These are phyloP conservation scores for Hippocampus mohnikei DNA, from an alignment of 2,113 vertebrate species.

Conservation along the genomic window DNA sequence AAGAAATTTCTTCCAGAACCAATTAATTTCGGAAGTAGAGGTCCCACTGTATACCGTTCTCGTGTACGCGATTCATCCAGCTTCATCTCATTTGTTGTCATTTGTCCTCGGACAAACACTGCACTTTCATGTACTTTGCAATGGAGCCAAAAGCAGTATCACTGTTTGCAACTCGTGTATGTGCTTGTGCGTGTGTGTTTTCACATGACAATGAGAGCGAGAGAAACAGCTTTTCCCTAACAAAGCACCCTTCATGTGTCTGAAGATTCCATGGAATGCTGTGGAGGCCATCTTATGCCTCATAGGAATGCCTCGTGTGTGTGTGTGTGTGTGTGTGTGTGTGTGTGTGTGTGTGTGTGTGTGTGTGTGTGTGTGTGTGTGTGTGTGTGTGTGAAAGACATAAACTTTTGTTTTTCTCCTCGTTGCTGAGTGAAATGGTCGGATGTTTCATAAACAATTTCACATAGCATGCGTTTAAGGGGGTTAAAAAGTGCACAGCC, in stretches of 20 bases:
- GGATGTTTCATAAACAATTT: background rate
- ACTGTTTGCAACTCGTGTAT: constrained; percentile 17
- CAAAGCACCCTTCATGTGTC: constrained; percentile 70
- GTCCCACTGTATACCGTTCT: background rate
- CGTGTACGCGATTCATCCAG: constrained; percentile 35
- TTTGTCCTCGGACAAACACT: background rate
- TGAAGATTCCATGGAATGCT: constrained; percentile 67
- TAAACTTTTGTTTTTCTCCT: background rate
- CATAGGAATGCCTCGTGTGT: constrained; percentile 47
- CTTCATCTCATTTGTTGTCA: constrained; percentile 1
- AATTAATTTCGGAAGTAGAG: too few relatives aligned
- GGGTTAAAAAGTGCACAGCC: constrained; percentile 23
- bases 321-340: constrained; percentile 19
- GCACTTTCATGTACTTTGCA: constrained; percentile 39
- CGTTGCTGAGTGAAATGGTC: background rate
- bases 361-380: constrained; percentile 11
- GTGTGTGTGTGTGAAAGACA: background rate
- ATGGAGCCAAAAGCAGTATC: constrained; percentile 33
- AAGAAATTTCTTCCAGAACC: too few relatives aligned
- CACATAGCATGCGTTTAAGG: background rate
- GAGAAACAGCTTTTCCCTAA: constrained; percentile 42
- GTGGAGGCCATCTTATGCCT: constrained; percentile 56
- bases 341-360: constrained; percentile 15
- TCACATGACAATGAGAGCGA: background rate
- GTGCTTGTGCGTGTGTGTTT: constrained; percentile 9